phyloP scores from a whole-genome alignment of 2,797 vertebrate species.

The Sebastes nivosus region DNA sequence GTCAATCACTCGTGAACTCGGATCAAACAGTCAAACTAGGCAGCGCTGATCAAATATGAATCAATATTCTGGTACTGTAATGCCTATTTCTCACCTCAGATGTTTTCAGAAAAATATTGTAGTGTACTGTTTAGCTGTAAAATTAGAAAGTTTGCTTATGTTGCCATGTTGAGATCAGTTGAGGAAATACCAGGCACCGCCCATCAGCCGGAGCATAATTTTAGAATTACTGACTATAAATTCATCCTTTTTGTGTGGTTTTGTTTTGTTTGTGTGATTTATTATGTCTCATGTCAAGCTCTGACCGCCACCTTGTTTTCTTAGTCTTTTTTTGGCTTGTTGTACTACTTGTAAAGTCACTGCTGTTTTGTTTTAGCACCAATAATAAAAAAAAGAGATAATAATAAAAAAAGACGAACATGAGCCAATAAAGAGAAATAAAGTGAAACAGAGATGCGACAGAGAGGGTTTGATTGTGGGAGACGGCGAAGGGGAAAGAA shows the following conservation, averaged over 20 bases:
- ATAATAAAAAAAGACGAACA: conserved; percentile 23
- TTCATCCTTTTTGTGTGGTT: no score
- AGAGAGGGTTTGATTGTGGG: background rate
- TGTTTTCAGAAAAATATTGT: no score
- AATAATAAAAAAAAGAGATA: background rate
- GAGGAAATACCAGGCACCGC: no score
- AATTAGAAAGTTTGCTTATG: background rate
- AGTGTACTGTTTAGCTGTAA: no score
- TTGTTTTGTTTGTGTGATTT: background rate
- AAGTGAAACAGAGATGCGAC: conserved; percentile 53
- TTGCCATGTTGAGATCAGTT: no score
- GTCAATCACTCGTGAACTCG: no score
- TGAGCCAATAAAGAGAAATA: conserved; percentile 58
- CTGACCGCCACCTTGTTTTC: background rate
- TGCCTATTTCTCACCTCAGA: no score
- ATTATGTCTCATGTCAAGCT: background rate
- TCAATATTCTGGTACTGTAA: no score
- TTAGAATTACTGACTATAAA: no score
- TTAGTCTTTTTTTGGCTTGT: background rate
- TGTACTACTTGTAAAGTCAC: background rate
- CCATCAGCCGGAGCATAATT: background rate
- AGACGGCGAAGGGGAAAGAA: conserved; percentile 4
- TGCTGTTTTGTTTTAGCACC: background rate
- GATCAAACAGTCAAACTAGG: background rate
- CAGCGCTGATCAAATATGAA: no score